These are phyloP conservation scores for Meiosimyza platycephala DNA, from an alignment of 2,888 invertebrate genomes.

Conservation along the genomic window DNA sequence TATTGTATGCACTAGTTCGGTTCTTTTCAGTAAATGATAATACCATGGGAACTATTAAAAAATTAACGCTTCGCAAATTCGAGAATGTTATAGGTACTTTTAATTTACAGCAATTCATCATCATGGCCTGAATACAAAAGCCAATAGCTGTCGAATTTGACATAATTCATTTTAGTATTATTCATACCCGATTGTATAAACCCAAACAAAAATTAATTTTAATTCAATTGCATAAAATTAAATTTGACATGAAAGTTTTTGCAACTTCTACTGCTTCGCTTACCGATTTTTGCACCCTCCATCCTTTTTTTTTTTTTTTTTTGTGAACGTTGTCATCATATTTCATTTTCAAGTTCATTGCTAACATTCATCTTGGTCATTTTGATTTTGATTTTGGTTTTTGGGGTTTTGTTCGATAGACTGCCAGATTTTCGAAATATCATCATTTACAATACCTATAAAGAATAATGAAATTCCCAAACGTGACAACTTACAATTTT, in stretches of 20 bases:
- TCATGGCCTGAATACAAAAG: too few relatives aligned
- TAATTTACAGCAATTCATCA: too few relatives aligned
- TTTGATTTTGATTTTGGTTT: constrained; percentile 33
- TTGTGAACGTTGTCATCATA: constrained; percentile 40
- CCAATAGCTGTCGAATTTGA: too few relatives aligned
- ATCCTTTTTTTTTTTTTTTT: too few relatives aligned
- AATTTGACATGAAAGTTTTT: constrained; percentile 19
- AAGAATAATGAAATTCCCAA: constrained; percentile 45
- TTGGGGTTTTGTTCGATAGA: constrained; percentile 8
- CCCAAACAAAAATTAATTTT: too few relatives aligned
- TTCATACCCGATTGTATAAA: too few relatives aligned
- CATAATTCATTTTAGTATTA: too few relatives aligned
- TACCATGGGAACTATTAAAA: too few relatives aligned
- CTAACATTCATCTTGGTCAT: constrained; percentile 49
- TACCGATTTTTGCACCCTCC: neutral
- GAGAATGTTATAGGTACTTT: too few relatives aligned
- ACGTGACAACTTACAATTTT: constrained; percentile 42
- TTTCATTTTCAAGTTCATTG: constrained; percentile 53
- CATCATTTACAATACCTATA: constrained; percentile 43
- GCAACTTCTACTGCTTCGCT: constrained; percentile 14
- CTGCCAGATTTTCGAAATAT: constrained; percentile 45
- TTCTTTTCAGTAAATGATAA: too few relatives aligned
- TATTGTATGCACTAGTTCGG: too few relatives aligned
- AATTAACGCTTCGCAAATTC: too few relatives aligned
- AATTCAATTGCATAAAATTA: constrained; percentile 7